A percentile compares a stretch with the other conserved stretches of the same genome.
phyloP scores from a whole-genome alignment of 2,113 vertebrate species.

The Hypanus sabinus region DNA sequence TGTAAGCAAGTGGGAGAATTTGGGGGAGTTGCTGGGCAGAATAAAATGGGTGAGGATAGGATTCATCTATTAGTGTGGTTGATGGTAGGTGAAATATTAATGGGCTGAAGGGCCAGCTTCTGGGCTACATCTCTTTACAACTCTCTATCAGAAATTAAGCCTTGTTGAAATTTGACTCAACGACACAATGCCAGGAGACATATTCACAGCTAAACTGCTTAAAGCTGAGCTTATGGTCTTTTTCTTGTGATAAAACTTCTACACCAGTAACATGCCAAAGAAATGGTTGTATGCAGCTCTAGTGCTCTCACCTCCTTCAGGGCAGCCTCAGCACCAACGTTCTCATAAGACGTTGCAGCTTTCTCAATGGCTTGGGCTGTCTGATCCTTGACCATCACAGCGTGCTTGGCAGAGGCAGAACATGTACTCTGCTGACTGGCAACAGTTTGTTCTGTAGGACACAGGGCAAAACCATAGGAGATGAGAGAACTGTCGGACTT shows the following conservation, averaged over 20 bases:
- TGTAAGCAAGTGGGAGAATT: no score
- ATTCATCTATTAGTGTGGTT: no score
- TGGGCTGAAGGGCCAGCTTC: no score
- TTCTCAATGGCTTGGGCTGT: conserved; percentile 62
- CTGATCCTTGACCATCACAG: conserved; percentile 59
- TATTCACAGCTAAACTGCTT: not conserved
- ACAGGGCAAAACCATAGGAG: not conserved
- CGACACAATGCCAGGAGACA: not conserved
- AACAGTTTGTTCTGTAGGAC: rapidly evolving
- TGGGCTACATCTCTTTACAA: no score
- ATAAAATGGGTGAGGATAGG: no score
- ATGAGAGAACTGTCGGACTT: no score
- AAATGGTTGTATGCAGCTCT: not conserved
- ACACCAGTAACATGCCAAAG: not conserved
- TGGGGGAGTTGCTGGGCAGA: no score
- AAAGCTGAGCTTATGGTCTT: not conserved
- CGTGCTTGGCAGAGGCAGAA: conserved; percentile 54
- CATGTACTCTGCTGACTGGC: conserved; percentile 41
- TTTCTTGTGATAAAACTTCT: not conserved
- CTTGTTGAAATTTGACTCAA: not conserved
- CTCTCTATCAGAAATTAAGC: not conserved
- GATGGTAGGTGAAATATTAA: no score
- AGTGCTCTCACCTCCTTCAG: conserved; percentile 53
- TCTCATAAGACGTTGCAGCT: conserved; percentile 48
- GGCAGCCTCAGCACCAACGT: conserved; percentile 50